phyloP scores from a whole-genome alignment of 2,113 vertebrate species.

The Pristiophorus japonicus region DNA sequence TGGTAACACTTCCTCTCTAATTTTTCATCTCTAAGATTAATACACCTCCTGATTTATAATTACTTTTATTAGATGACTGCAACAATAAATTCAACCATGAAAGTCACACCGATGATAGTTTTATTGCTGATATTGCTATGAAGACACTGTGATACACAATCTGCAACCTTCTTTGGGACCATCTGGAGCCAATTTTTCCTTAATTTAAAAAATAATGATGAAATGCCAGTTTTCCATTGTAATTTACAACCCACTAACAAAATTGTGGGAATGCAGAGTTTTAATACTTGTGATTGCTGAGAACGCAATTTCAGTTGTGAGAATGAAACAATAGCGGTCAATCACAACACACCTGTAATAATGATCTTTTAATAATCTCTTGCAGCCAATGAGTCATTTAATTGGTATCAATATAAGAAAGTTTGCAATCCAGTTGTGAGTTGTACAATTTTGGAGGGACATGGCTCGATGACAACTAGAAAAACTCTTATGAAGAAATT shows the following conservation, averaged over 20 bases:
- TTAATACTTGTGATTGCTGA: not conserved
- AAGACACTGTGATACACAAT: not conserved
- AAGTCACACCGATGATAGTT: not conserved
- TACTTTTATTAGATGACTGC: not conserved
- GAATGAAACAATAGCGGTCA: not conserved
- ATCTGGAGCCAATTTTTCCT: not conserved
- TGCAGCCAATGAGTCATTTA: not conserved
- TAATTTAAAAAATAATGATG: not conserved
- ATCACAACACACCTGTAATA: conserved; percentile 14
- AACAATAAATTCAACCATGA: not conserved
- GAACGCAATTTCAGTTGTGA: not conserved
- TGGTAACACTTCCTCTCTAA: not conserved
- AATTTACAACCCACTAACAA: not conserved
- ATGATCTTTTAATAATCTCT: conserved; percentile 4
- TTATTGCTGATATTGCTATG: not conserved
- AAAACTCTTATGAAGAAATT: not conserved
- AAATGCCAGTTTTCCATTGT: not conserved
- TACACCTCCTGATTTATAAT: not conserved
- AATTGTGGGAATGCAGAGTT: not conserved
- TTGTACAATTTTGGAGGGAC: not conserved
- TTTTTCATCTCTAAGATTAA: not conserved
- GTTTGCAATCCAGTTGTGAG: not conserved
- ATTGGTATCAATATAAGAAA: conserved; percentile 1
- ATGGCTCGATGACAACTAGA: not conserved
- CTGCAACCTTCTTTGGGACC: not conserved